Evolutionary conservation across 2,113 vertebrate genomes (phyloP).

Genomic region (Zosterops lateralis): DNA sequence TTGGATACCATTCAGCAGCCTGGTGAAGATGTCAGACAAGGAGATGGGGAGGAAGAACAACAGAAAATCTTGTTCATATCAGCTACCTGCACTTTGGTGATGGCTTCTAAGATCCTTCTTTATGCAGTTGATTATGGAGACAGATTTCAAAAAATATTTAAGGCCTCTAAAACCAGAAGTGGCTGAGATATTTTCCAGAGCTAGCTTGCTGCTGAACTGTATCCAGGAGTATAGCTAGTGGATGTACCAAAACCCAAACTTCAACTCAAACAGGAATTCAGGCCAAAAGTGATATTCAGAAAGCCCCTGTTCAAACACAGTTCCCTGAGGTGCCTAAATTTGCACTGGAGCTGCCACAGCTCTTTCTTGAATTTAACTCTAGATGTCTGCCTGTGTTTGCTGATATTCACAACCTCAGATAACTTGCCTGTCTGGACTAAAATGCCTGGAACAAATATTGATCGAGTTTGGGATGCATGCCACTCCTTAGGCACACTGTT

Average conservation of each 20-base stretch:
- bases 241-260: background rate
- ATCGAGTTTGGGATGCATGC: background rate
- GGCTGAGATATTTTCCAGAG: background rate
- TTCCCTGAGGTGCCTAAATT: background rate
- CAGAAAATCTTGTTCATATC: background rate
- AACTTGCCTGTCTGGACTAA: background rate
- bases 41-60: background rate
- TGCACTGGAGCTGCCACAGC: background rate
- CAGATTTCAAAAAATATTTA: background rate
- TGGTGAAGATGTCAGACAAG: background rate
- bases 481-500: slow-evolving; percentile 27
- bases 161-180: background rate
- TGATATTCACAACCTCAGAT: background rate
- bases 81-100: background rate
- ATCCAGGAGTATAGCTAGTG: background rate
- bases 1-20: background rate
- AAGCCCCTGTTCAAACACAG: background rate
- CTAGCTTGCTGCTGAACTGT: background rate
- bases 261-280: background rate
- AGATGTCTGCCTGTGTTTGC: background rate
- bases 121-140: background rate
- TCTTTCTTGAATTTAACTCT: background rate
- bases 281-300: background rate
- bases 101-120: background rate
- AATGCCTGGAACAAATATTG: slow-evolving; percentile 35